A percentile compares a stretch with the other conserved stretches of the same genome.
Conservation (phyloP, 2,113 vertebrate species). For the Microcebus ravelobensis region DNA sequence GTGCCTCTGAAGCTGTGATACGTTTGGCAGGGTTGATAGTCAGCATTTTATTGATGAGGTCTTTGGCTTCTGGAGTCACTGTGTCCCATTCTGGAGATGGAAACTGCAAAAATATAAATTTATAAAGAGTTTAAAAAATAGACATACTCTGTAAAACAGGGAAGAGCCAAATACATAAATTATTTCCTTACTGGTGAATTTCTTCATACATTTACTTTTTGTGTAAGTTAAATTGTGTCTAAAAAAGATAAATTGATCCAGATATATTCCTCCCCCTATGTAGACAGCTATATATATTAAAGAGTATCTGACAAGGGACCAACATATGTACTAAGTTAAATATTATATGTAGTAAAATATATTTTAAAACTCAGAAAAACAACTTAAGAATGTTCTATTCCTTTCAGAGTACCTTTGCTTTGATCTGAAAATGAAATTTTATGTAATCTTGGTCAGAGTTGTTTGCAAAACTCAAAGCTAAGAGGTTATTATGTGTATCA, state of each 20-base stretch:
- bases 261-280: fast-evolving
- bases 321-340: not conserved
- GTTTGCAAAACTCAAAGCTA: not conserved
- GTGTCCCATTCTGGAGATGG: conserved; percentile 99
- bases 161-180: not conserved
- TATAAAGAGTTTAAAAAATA: not conserved
- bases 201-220: not conserved
- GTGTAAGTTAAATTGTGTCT: not conserved
- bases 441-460: not conserved
- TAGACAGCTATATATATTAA: not conserved
- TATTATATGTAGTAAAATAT: not conserved
- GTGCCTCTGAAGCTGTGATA: conserved; percentile 94
- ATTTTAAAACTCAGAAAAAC: not conserved
- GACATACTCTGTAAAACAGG: not conserved
- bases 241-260: fast-evolving
- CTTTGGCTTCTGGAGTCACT: conserved; percentile 98
- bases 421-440: not conserved
- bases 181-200: not conserved
- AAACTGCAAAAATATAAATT: conserved; percentile 87
- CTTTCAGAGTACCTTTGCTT: not conserved
- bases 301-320: not conserved
- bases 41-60: conserved; percentile 99
- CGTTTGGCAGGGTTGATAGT: conserved; percentile 98
- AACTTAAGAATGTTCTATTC: not conserved
- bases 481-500: not conserved